Conservation (phyloP, 2,113 vertebrate species). For the Ictalurus furcatus region DNA sequence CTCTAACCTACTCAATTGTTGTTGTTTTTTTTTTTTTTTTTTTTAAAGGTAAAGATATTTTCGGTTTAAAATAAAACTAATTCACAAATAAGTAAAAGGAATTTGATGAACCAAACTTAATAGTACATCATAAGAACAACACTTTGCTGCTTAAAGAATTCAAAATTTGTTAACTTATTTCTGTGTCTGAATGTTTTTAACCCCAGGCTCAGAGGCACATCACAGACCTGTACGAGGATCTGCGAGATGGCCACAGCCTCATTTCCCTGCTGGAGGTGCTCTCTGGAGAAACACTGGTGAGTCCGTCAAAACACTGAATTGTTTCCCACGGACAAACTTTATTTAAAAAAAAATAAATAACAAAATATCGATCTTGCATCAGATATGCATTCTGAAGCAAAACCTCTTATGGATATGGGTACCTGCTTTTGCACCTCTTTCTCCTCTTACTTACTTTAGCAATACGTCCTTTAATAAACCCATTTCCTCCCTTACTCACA, state of each 20-base stretch:
- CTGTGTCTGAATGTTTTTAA: background rate
- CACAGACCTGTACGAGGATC: slow-evolving; percentile 93
- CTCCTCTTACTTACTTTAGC: background rate
- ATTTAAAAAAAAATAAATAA: background rate
- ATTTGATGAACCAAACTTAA: background rate
- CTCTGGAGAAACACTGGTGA: slow-evolving; percentile 91
- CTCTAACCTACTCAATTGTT: background rate
- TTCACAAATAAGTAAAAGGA: background rate
- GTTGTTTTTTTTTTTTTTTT: background rate
- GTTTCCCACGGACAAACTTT: slow-evolving; percentile 6
- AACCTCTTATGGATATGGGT: slow-evolving; percentile 28
- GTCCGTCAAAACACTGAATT: slow-evolving; percentile 54
- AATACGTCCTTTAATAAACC: background rate
- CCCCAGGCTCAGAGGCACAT: slow-evolving; percentile 86
- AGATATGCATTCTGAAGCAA: slow-evolving; percentile 14
- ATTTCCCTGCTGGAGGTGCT: slow-evolving; percentile 96
- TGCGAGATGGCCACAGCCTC: slow-evolving; percentile 95
- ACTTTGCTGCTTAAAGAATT: background rate
- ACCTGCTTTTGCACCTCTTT: slow-evolving; percentile 45
- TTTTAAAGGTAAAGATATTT: background rate
- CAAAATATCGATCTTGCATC: background rate
- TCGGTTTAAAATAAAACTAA: background rate
- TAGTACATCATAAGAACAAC: background rate
- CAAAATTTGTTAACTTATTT: background rate
- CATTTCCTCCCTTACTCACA: background rate